Conservation (phyloP, 2,888 invertebrate species). For the Bombyx huttoni region DNA sequence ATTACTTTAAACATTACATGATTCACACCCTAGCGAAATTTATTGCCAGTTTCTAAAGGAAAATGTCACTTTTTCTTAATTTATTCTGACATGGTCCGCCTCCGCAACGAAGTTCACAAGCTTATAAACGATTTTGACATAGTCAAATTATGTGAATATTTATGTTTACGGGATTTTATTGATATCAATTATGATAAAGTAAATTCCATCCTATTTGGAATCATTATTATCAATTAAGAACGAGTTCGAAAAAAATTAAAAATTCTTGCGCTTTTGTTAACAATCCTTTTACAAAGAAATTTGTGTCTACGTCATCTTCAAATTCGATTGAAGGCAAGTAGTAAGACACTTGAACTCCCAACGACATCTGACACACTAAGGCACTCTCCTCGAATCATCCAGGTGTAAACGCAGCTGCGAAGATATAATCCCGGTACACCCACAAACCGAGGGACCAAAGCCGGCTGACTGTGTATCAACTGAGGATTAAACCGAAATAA, state of each 20-base stretch:
- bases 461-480: slow-evolving; percentile 4
- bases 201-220: not conserved
- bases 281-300: not conserved
- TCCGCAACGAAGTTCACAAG: slow-evolving; percentile 9
- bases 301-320: not conserved
- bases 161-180: not conserved
- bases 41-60: slow-evolving; percentile 14
- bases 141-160: slow-evolving; percentile 4
- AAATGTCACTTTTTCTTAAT: slow-evolving; percentile 28
- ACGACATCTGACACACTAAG: not conserved
- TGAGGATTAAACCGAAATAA: slow-evolving; percentile 21
- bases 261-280: not conserved
- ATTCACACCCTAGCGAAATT: slow-evolving; percentile 5
- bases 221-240: slow-evolving; percentile 6
- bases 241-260: not conserved
- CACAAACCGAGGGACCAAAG: not conserved
- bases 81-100: slow-evolving; percentile 23
- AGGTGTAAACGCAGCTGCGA: not conserved
- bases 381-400: not conserved
- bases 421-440: slow-evolving; percentile 3
- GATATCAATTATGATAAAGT: not conserved
- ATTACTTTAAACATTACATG: not conserved
- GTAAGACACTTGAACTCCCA: not conserved
- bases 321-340: not conserved
- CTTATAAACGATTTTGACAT: slow-evolving; percentile 13